These are phyloP conservation scores for Teleogryllus occipitalis DNA, from an alignment of 1,140 invertebrate species.

Conservation along the genomic window DNA sequence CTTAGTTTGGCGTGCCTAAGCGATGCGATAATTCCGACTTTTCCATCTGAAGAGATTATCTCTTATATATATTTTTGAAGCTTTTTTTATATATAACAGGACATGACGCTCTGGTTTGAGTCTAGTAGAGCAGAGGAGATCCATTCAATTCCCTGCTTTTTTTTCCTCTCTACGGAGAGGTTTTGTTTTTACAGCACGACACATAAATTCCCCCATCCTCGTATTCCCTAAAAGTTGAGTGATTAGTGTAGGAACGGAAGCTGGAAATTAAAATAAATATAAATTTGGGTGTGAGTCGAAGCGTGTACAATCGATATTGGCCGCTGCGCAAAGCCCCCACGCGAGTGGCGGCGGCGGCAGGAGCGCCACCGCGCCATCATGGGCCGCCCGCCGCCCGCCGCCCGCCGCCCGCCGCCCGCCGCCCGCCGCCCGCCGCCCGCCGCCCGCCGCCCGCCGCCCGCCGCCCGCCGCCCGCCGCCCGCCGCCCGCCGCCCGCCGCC, in stretches of 20 bases:
- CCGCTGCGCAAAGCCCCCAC: not conserved
- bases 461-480: no score
- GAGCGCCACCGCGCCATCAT: not conserved
- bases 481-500: no score
- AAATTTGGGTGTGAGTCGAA: not conserved
- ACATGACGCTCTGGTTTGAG: not conserved
- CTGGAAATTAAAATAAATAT: conserved; percentile 5
- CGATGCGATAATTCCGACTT: conserved; percentile 3
- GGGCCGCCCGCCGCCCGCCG: no score
- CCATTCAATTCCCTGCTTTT: not conserved
- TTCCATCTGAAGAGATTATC: not conserved
- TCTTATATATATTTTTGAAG: not conserved
- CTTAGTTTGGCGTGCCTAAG: not conserved
- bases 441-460: no score
- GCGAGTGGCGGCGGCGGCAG: not conserved
- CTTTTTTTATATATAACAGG: not conserved
- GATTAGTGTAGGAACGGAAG: not conserved
- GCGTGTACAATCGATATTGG: not conserved
- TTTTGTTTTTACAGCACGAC: conserved; percentile 4
- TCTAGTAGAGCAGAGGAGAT: conserved; percentile 3
- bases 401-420: no score
- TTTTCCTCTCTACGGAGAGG: not conserved
- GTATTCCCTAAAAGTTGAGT: conserved; percentile 4
- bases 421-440: no score
- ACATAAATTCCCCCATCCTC: conserved; percentile 3